Evolutionary conservation across 2,797 vertebrate genomes (phyloP), one percentile per base, ranked within the genome.

Genomic region (Neomorphus geoffroyi): DNA sequence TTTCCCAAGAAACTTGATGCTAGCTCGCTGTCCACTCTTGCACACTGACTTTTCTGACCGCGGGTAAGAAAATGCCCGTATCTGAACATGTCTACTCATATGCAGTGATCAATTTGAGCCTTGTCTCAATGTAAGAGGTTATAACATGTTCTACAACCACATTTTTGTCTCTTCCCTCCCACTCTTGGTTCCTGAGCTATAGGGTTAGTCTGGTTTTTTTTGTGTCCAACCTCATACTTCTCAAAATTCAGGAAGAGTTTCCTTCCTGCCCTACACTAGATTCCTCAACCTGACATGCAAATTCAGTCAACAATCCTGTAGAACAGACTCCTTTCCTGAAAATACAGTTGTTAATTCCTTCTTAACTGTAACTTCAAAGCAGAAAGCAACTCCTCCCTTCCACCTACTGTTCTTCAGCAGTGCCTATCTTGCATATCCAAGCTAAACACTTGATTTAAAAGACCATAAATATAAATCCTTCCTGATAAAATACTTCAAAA

Each of bases 351-450:
- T 89, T 96, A 93, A 92, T 96, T 93, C 77, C 62, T 58, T 58
- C 79, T 65, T 93, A 91, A 93, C 80, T 84, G 2, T 69, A 86
- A 90, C 89, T 87, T 92, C 88, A 92, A 95, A 89, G 86, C 81
- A 72, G 58, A 93, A 95, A 83, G 66, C 35, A 92, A 78, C 61
- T 46, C 71, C 71, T 93, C 30, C 78, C 60, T 92, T 92, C 90
- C 87, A 65, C 50, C 71, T 83, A 39, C 45, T 61, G 32, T 45
- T 94, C 92, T 95, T 80, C 73, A 77, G 71, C 67, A 74, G 21
- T 73, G 64, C 28, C 78, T 82, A 64, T 93, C 83, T 89, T 79
- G 93, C 32, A 45, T 41, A 92, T 56, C 94, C 75, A 90, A 91
- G 81, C 66, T 80, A 79, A 88, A 92, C 43, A 69, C 32, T 62